Percentiles rank a stretch among this genome's conserved stretches.
These are phyloP conservation scores for Siniperca undulata DNA, from an alignment of 2,797 vertebrate species.

Conservation along the genomic window DNA sequence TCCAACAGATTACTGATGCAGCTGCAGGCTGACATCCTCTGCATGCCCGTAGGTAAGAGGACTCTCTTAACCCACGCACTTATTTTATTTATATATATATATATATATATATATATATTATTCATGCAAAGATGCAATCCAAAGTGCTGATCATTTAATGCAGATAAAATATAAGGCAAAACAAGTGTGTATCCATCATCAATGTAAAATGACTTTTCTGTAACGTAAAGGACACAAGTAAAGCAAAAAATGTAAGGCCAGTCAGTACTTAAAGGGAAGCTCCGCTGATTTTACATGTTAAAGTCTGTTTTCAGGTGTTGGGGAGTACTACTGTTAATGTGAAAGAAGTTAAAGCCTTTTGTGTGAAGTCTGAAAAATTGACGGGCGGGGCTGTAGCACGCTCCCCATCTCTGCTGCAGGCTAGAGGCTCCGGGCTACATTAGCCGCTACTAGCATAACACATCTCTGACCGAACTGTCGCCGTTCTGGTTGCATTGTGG, in stretches of 20 bases:
- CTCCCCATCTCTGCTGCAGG: too few relatives aligned
- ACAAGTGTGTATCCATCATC: background rate
- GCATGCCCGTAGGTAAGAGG: conserved; percentile 92
- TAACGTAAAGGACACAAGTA: too few relatives aligned
- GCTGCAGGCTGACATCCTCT: conserved; percentile 94
- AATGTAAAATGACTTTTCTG: background rate
- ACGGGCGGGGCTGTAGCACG: background rate
- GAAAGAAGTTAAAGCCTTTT: background rate
- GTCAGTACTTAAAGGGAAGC: too few relatives aligned
- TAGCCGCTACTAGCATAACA: background rate
- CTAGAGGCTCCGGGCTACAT: too few relatives aligned
- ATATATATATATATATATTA: too few relatives aligned
- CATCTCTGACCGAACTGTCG: background rate
- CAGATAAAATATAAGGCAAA: background rate
- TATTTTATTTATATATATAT: too few relatives aligned
- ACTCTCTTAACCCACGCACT: background rate
- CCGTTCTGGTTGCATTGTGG: background rate
- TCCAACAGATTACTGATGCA: conserved; percentile 94
- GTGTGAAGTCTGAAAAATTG: background rate
- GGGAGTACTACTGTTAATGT: background rate
- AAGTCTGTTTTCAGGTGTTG: background rate
- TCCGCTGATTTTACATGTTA: background rate
- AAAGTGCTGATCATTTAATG: background rate
- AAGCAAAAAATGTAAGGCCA: too few relatives aligned
- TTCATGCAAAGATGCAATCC: background rate